Base-by-base conservation (phyloP, 2,797 vertebrate species). In the Pitangus sulphuratus region DNA sequence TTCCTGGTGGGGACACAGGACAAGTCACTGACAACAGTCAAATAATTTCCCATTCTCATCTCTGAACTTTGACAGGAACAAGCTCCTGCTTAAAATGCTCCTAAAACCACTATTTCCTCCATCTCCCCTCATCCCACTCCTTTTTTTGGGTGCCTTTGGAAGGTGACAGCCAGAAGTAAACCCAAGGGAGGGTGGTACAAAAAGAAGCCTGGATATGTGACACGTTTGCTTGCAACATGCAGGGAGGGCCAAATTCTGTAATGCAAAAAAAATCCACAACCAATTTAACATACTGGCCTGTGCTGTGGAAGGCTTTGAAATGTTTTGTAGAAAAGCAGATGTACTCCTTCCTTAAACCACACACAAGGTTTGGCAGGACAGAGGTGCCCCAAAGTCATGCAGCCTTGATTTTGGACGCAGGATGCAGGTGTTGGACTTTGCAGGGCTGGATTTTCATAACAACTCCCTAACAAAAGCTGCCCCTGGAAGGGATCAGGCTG, bases 381-480 rank as follows among this genome's bases (percentile, higher is more conserved):
- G 3, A 1, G 1, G 33, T 42, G 24, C 8, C 30, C 6, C 28
- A 54, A 16, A 39, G 39, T 28, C 33, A 39, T 0, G 0, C 21
- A 17, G 40, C 31, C 54, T 45, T 1, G 1, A 30, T 69, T 84
- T 84, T 44, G 69, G 54, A 60, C 69, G 40, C 45, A 47, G 45
- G n/a, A 14, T n/a, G 24, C 10, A 21, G 9, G 26, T 17, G 15
- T 0, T 33, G 31, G 37, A 39, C 37, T 64, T 56, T 4, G 18
- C 54, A 86, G 30, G 53, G 25, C 19, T 76, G 40, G 40, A 65
- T 47, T 87, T 64, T 64, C 40, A 42, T 20, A 35, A 6, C 8
- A n/a, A 39, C 20, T 68, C 33, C 19, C 44, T 58, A 19, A 20
- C 11, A 57, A 89, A 35, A 72, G 48, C 15, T 71, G 44, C 5